Evolutionary conservation across 2,888 invertebrate genomes (phyloP).

Genomic region (Synergus umbraculus): DNA sequence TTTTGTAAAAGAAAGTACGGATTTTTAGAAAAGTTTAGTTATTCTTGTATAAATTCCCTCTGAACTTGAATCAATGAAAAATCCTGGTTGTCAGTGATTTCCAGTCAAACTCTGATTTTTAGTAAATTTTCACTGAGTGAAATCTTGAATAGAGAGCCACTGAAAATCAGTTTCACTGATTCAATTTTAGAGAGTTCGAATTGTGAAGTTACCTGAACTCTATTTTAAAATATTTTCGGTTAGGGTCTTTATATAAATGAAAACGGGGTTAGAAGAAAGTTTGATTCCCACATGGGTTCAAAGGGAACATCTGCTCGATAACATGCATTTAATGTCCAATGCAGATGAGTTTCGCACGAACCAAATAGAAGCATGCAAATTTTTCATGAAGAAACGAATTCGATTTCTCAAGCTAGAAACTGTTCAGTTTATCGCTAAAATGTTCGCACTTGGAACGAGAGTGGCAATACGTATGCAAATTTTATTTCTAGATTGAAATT

Average conservation of each 20-base stretch:
- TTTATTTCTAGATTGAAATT: slow-evolving; percentile 32
- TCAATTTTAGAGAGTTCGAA: neutral
- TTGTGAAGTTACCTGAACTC: slow-evolving; percentile 12
- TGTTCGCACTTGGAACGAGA: slow-evolving; percentile 9
- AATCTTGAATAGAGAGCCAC: too few species aligned
- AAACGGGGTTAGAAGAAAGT: slow-evolving; percentile 22
- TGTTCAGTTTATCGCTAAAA: slow-evolving; percentile 33
- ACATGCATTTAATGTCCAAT: slow-evolving; percentile 22
- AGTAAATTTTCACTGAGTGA: too few species aligned
- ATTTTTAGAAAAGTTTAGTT: neutral
- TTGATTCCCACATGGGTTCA: slow-evolving; percentile 34
- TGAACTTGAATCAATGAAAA: too few species aligned
- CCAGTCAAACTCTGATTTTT: too few species aligned
- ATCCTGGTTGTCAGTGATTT: too few species aligned
- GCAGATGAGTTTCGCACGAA: slow-evolving; percentile 19
- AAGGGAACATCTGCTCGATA: slow-evolving; percentile 36
- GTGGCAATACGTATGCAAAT: slow-evolving; percentile 35
- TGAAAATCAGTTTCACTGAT: too few species aligned
- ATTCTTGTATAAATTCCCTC: neutral
- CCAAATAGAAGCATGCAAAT: slow-evolving; percentile 35
- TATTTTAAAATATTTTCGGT: slow-evolving; percentile 3
- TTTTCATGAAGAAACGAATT: slow-evolving; percentile 36
- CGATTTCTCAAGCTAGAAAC: slow-evolving; percentile 28
- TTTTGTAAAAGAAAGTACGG: neutral
- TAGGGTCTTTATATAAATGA: slow-evolving; percentile 22